Base-by-base conservation (phyloP, 2,888 invertebrate species). In the Clitarchus hookeri region DNA sequence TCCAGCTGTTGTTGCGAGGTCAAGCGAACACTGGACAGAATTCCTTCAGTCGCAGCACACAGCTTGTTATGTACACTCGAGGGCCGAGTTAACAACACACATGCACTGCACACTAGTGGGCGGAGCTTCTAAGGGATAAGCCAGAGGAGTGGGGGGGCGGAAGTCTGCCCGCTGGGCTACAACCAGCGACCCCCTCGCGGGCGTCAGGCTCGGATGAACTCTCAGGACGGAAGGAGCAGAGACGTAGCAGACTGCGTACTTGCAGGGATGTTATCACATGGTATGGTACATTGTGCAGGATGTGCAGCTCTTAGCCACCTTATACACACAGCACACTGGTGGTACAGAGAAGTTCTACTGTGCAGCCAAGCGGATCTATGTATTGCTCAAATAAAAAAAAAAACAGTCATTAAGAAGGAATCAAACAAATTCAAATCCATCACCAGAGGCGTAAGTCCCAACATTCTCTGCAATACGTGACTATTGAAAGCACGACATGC, bases 401-500 rank as follows among this genome's bases (percentile, higher is more conserved):
- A 87, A 85, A 85, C 87, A 86, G 86, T 87, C 84, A 85, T 54
- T 84, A 87, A 86, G 88, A 88, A 88, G 87, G 88, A 86, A 77
- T 88, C 88, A 86, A 87, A 87, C 88, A 87, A 88, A 87, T 88
- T 88, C 88, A 88, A 88, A 88, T 88, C 88, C 88, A 87, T 88
- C 88, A 88, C 88, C 88, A 85, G 87, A 88, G 88, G 88, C 87
- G 84, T 84, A 85, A 53, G 27, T 87, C 88, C 87, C 86, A 87
- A 87, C 88, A 88, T 88, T 88, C 88, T 87, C 88, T 87, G 87
- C 87, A 87, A 86, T 36, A n/a, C 13, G 88, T 88, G 88, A 89
- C 87, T 88, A 88, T 88, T 88, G 88, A 88, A 89, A 88, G 89
- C 89, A 88, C 88, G 87, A 86, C 88, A 89, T 89, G 88, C 88